A percentile compares a stretch with the other conserved stretches of the same genome.
These are phyloP conservation scores for Laothoe populi DNA, from an alignment of 2,888 invertebrate species.

Conservation along the genomic window DNA sequence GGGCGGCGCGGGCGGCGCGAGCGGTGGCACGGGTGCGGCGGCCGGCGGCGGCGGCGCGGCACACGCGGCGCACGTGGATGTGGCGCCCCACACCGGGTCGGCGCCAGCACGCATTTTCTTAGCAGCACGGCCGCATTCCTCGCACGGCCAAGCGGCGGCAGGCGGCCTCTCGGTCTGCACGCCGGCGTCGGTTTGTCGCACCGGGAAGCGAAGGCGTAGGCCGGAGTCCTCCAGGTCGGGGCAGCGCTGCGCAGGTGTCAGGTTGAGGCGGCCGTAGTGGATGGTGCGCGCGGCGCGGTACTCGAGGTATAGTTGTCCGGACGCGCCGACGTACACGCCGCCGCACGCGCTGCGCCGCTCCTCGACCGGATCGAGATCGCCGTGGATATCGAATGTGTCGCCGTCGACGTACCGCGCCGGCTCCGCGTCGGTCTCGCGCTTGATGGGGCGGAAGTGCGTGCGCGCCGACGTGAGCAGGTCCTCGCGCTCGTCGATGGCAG, in stretches of 20 bases:
- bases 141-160: constrained; percentile 58
- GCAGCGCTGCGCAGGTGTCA: constrained; percentile 68
- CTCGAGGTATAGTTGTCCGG: constrained; percentile 81
- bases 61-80: constrained; percentile 65
- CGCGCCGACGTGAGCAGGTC: constrained; percentile 90
- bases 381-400: constrained; percentile 88
- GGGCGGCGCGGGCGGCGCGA: constrained; percentile 51
- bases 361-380: constrained; percentile 86
- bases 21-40: neutral
- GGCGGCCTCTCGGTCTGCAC: constrained; percentile 64
- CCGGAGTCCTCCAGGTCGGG: constrained; percentile 67
- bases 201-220: constrained; percentile 88
- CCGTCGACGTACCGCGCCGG: constrained; percentile 86
- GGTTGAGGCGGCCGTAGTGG: constrained; percentile 68
- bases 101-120: constrained; percentile 72
- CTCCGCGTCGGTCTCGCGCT: constrained; percentile 76
- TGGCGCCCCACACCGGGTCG: constrained; percentile 57
- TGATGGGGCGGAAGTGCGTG: constrained; percentile 94
- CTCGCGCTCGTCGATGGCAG: constrained; percentile 70
- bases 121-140: constrained; percentile 66
- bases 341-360: constrained; percentile 89
- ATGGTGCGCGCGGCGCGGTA: constrained; percentile 73
- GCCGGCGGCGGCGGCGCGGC: constrained; percentile 39
- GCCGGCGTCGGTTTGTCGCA: constrained; percentile 65
- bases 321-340: constrained; percentile 82